Evolutionary conservation across 1,140 invertebrate species (phyloP), one percentile per base, ranked within the genome.

Genomic region (Psix sp.): DNA sequence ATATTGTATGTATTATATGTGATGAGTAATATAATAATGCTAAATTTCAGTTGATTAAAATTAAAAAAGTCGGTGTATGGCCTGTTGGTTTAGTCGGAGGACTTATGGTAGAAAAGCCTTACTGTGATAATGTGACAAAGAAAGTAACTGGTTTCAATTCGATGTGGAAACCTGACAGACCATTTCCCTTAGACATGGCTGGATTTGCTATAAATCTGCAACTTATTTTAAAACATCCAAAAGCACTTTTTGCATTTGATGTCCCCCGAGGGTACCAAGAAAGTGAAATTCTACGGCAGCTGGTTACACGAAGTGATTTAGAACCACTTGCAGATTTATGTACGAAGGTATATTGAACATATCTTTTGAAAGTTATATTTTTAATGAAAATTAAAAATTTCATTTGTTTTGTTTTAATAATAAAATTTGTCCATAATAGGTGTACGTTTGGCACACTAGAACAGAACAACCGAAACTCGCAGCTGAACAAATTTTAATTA

Each of bases 141-240:
- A 91, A 94, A 85, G 95, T 99, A 1, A 89, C 89, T 11, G 94
- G 94, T 6, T 98, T 94, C 86, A 94, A 93, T 84, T 91, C 92
- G 9, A 90, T 89, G 1, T 98, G 95, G 95, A 93, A 94, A 74
- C 93, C 95, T 0, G 91, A 96, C 59, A 88, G 98, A 73, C 92
- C 93, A 0, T 99, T 99, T 89, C 96, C 98, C 3, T 92, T 98
- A 17, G 98, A 99, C 80, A 99, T 99, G 98, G 98, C 98, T 1
- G 97, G 96, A 0, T 99, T 99, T 88, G 97, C 96, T 10, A 93
- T 99, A 9, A 97, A 96, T 85, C 82, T 98, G 1, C 89, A 92
- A 13, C 85, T 97, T 7, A 89, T 99, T 14, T 84, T 95, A 1
- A 88, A 92, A 1, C 90, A 93, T 81, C 91, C 93, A 3, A 88